Evolutionary conservation across 2,113 vertebrate species (phyloP), one percentile per base, ranked within the genome.

Genomic region (Copsychus sechellarum): DNA sequence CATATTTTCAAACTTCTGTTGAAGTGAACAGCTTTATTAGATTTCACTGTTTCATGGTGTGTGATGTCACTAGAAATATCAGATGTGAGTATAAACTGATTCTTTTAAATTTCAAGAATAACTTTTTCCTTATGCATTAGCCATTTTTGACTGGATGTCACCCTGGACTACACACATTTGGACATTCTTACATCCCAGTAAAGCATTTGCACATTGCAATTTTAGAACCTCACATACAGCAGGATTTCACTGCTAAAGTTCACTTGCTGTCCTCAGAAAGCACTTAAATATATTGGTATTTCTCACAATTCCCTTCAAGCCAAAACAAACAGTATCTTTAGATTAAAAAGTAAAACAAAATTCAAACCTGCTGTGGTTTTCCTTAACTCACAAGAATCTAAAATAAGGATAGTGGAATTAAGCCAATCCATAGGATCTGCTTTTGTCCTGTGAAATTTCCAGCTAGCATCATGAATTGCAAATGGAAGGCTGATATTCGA

Each of bases 261-360:
- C 73, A 83, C 84, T 86, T 95, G 81, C 83, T 92, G 65, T 88
- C 57, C 81, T 93, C 70, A 85, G 61, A 92, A 92, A 92, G 56
- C 56, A 83, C 56, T 92, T 67, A 81, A 78, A 38, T 51, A 21
- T 53, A 67, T 43, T 64, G 54, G 64, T 78, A 86, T 84, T 86
- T 66, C 81, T 81, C 57, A 73, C 42, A 20, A 64, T 64, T 81
- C n/a, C 5, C 20, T 84, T 66, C 57, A 67, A 89, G 87, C 73
- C 90, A 95, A 95, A 91, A 66, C 54, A 90, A 95, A 87, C 56
- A 86, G 23, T 60, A 42, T 87, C 74, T 90, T 65, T 76, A 95
- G 83, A 91, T 82, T 81, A 50, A 93, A 91, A 91, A 88, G 36
- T 28, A 82, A 92, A 92, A 88, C 71, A 95, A 69, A 90, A 94